Conservation (phyloP, 2,113 vertebrate genomes). For the Cheilinus undulatus region DNA sequence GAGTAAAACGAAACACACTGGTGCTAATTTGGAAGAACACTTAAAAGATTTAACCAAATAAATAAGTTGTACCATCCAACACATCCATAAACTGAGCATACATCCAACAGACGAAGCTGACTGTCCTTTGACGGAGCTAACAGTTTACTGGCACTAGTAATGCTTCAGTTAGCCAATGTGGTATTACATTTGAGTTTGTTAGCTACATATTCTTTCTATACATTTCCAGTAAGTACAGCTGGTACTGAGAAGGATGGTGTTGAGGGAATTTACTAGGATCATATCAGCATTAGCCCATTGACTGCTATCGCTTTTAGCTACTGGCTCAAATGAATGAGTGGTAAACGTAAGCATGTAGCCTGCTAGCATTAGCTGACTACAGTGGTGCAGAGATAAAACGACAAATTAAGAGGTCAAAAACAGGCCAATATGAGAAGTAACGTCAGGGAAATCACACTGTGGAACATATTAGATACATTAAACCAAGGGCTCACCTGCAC, state of each 20-base stretch:
- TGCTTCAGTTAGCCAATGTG: too few species aligned
- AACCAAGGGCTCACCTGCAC: slow-evolving; percentile 87
- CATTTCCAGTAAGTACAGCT: neutral
- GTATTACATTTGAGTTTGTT: neutral
- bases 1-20: neutral
- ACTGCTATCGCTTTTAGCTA: slow-evolving; percentile 17
- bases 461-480: neutral
- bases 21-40: neutral
- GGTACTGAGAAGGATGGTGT: neutral
- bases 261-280: too few species aligned
- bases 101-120: neutral
- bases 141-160: neutral
- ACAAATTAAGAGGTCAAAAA: neutral
- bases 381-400: neutral
- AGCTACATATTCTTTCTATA: neutral
- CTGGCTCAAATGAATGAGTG: slow-evolving; percentile 66
- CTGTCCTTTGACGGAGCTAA: neutral
- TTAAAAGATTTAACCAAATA: neutral
- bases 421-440: neutral
- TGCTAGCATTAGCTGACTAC: neutral
- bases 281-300: neutral
- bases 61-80: neutral
- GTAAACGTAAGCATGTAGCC: slow-evolving; percentile 43
- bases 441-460: accelerated
- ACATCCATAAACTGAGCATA: neutral